Evolutionary conservation across 2,888 invertebrate species (phyloP).

Genomic region (Nemotelus pantherinus): DNA sequence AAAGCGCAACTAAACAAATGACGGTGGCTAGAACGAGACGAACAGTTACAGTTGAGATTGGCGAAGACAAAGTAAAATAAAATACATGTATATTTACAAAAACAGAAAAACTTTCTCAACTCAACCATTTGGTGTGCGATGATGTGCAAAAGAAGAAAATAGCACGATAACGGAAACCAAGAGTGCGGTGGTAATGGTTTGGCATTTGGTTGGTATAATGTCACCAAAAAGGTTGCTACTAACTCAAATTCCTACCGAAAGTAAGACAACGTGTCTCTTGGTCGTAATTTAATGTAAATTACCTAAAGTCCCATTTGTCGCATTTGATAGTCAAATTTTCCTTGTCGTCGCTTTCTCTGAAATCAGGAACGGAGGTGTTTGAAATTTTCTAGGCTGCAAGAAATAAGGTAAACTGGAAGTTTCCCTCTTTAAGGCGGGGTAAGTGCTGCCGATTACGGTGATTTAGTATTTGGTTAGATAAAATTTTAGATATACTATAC

Average conservation of each 20-base stretch:
- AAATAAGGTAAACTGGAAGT: neutral
- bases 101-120: neutral
- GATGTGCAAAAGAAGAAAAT: neutral
- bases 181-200: neutral
- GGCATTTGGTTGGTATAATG: conserved; percentile 9
- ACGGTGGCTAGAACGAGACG: neutral
- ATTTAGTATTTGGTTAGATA: too few relatives aligned
- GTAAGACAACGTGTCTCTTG: conserved; percentile 36
- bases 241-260: conserved; percentile 12
- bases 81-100: neutral
- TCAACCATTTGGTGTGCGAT: neutral
- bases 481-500: too few relatives aligned
- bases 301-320: conserved; percentile 41
- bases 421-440: too few relatives aligned
- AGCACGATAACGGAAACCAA: neutral
- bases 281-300: conserved; percentile 42
- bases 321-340: conserved; percentile 41
- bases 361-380: neutral
- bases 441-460: too few relatives aligned
- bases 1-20: neutral
- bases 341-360: conserved; percentile 4
- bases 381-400: neutral
- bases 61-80: neutral
- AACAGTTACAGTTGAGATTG: neutral
- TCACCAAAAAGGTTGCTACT: conserved; percentile 12